Base-by-base conservation (phyloP, 2,113 vertebrate species). In the Cichladusa arquata region DNA sequence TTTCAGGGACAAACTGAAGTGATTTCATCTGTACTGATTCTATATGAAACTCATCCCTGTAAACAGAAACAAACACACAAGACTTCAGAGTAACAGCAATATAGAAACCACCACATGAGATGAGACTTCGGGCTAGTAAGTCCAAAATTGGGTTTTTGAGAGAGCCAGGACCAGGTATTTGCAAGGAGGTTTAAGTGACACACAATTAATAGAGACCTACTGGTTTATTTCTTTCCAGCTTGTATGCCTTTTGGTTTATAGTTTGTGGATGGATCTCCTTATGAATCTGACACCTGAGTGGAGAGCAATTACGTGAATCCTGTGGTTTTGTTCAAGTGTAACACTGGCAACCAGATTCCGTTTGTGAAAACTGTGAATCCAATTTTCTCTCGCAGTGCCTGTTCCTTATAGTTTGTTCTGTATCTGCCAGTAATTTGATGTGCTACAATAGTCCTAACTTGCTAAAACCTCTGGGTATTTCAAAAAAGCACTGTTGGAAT, bases 91-190 rank as follows among this genome's bases (percentile, higher is more conserved):
- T 34, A 82, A 34, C 4, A 62, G 13, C 6, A 64, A 36, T 14
- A 61, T 2, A 47, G 42, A 56, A 91, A 60, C 23, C 10, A 36
- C 6, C 23, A 36, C 1, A 2, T 14, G 24, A 53, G 15, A 66
- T 47, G 56, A 70, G 61, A 73, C 23, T 50, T 42, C 42, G 42
- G 66, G 44, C 8, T 38, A 3, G 0, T 15, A 29, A 5, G 0
- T 25, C 13, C 17, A n/a, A n/a, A 26, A 33, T 1, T 25, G 10
- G 4, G 12, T 51, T 60, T 81, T 57, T 26, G 29, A 76, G 24
- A 86, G 23, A 70, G 31, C 51, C 47, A 62, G 31, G 44, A 54
- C 16, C 20, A 58, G 29, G 19, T 62, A 16, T 23, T 86, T 79
- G 42, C 56, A 57, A 53, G 57, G 25, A 93, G 24, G 11, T 40